These are phyloP conservation scores for Diabrotica undecimpunctata DNA, from an alignment of 1,140 invertebrate genomes.

Conservation along the genomic window DNA sequence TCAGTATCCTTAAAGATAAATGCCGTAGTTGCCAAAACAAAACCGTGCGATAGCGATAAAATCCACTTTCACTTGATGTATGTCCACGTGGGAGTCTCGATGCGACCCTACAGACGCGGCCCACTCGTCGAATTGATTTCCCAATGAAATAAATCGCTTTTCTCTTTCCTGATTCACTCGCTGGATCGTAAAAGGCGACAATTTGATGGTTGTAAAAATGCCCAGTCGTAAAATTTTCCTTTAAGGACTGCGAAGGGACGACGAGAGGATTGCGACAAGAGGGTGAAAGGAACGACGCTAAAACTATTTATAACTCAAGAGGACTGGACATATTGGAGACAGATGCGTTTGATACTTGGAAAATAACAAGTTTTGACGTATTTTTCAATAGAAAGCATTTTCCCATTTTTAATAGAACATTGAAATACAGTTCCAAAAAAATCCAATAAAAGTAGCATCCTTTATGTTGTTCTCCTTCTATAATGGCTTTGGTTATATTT, in stretches of 20 bases:
- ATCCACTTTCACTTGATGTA: too few species aligned
- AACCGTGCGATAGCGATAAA: too few species aligned
- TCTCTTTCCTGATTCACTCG: slow-evolving; percentile 26
- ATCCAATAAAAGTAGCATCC: too few species aligned
- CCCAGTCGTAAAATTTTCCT: slow-evolving; percentile 30
- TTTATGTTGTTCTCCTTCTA: too few species aligned
- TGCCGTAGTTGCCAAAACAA: too few species aligned
- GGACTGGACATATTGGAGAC: not conserved
- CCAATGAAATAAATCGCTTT: slow-evolving; percentile 30
- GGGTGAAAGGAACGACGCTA: too few species aligned
- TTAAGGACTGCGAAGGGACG: slow-evolving; percentile 13
- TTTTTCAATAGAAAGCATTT: not conserved
- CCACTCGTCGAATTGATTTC: slow-evolving; percentile 16
- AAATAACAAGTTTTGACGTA: not conserved
- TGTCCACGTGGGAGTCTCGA: too few species aligned
- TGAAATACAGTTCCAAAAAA: too few species aligned
- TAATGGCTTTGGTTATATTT: too few species aligned
- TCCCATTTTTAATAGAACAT: not conserved
- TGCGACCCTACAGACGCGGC: not conserved
- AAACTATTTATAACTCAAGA: too few species aligned
- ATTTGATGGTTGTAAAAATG: slow-evolving; percentile 30
- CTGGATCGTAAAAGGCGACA: slow-evolving; percentile 26
- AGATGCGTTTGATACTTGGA: not conserved
- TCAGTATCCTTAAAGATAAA: too few species aligned
- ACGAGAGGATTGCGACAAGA: not conserved